Base-by-base conservation (phyloP, 2,797 vertebrate genomes). In the Ctenopoma multispine region DNA sequence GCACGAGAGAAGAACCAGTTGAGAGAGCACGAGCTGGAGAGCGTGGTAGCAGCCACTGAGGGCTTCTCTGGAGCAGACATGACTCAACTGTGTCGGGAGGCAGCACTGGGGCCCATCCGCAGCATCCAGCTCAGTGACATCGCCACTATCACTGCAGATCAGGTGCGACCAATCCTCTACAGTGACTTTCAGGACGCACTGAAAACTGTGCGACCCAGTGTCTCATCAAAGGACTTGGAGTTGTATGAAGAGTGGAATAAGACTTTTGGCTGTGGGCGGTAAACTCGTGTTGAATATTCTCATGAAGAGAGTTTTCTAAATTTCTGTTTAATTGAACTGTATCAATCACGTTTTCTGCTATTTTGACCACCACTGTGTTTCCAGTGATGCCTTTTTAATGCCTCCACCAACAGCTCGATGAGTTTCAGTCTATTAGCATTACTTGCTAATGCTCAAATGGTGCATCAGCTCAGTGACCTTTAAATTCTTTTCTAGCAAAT, bases 51-150 rank as follows among this genome's bases (percentile, higher is more conserved):
- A 14, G 92, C 91, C 21, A 93, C 96, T 0, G 87, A 94, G 1
- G 97, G 97, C 0, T 99, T 97, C 90, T 99, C 98, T 0, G 98
- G 98, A 3, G 97, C 98, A 0, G 98, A 99, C 63, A 96, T 99
- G 97, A 97, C 97, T 0, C 97, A 99, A 86, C 94, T 99, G 40
- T 99, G 97, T 75, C 90, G 96, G 12, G 98, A 99, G 84, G 98
- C 97, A 0, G 97, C 98, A 0, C 92, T 99, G 18, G 98, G 98
- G 60, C 98, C 98, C 1, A 99, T 99, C 62, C 97, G 98, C 67
- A 96, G 96, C 58, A 95, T 99, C 71, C 92, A 94, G 76, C 81
- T 95, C 17, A 64, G 70, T 11, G 98, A 99, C 87, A 99, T 99
- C 0, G 78, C 96, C 44, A 97, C 96, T 1, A 95, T 99, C 74